Conservation (phyloP, 2,888 invertebrate species). For the Eupithecia vulgata region DNA sequence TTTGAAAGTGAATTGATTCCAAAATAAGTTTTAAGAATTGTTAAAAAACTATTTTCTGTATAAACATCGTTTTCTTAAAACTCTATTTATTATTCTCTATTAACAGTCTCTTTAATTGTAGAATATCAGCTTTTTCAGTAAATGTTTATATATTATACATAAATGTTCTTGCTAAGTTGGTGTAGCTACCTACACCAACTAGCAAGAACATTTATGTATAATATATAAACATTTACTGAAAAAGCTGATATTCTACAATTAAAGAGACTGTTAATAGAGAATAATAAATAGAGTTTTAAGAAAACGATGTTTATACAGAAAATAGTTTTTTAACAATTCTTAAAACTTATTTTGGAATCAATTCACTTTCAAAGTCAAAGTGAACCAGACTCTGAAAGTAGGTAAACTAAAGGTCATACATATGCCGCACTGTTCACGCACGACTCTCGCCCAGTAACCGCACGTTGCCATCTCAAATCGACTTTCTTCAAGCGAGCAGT, state of each 20-base stretch:
- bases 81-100: not conserved
- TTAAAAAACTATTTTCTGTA: too few species aligned
- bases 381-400: not conserved
- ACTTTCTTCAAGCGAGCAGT: too few species aligned
- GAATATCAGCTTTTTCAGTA: not conserved
- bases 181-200: not conserved
- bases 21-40: not conserved
- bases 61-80: not conserved
- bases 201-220: too few species aligned
- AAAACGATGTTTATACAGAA: too few species aligned
- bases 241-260: not conserved
- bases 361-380: not conserved
- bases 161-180: not conserved
- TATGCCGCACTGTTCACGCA: not conserved
- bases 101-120: not conserved
- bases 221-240: not conserved
- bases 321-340: too few species aligned
- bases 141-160: not conserved
- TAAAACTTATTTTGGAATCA: not conserved
- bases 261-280: not conserved
- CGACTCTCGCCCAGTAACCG: not conserved
- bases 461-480: too few species aligned
- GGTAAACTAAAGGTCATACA: not conserved
- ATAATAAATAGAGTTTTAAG: not conserved
- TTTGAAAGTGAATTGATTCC: not conserved